Evolutionary conservation across 2,888 invertebrate species (phyloP), one percentile per base, ranked within the genome.

Genomic region (Troides oblongomaculatus): DNA sequence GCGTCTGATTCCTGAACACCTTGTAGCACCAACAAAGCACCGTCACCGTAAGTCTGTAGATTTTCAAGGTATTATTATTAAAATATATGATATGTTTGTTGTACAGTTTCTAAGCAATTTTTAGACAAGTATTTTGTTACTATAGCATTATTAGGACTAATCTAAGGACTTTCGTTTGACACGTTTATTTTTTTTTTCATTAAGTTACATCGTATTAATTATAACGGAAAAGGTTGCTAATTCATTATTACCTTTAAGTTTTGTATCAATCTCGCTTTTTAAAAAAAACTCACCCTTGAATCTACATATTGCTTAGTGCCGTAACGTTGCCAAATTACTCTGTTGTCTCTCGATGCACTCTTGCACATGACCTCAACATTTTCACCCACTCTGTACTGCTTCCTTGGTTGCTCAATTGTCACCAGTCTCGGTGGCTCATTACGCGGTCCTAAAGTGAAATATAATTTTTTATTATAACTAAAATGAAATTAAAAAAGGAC

Each of bases 1-100:
- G 96, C 95, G 82, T 97, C 97, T 0, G 94, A 92, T 0, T 94
- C 94, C 3, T 95, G 94, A 30, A 97, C 96, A 23, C 95, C 93
- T 46, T 92, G 88, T 82, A 97, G 95, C 75, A 93, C 86, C 14
- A 95, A 84, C 63, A 93, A 85, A 1, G 94, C 94, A 8, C 95
- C 95, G 66, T 94, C 94, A 46, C 95, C 94, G 69, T 84, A 90
- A 0, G 76, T 77, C 91, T 59, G 36, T 56, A n/a, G n/a, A n/a
- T 6, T n/a, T n/a, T n/a, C 2, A 53, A 53, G 18, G n/a, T 53
- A 53, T n/a, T 12, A 3, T n/a, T 53, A 7, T 53, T 18, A 7
- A 18, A 53, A n/a, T 53, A 25, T n/a, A 36, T 12, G 14, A 12
- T 46, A 14, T 46, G 46, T 14, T 46, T 46, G 46, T 46, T 46